Conservation (phyloP, 2,113 vertebrate genomes). For the Poecilia latipinna region DNA sequence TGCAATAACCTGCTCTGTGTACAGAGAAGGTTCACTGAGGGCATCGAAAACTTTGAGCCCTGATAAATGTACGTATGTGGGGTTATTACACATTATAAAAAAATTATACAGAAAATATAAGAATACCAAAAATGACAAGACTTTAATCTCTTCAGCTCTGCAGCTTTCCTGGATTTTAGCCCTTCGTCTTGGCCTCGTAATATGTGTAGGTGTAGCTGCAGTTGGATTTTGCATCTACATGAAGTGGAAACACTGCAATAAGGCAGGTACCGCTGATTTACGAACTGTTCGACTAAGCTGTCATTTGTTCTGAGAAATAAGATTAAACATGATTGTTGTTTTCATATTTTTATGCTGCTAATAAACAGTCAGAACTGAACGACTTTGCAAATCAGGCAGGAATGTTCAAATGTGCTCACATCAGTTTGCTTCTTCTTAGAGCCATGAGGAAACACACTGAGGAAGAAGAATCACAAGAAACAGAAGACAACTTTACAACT, state of each 20-base stretch:
- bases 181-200: constrained; percentile 34
- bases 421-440: constrained; percentile 21
- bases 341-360: constrained; percentile 25
- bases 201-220: constrained; percentile 10
- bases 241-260: constrained; percentile 43
- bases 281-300: background rate
- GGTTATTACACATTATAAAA: constrained; percentile 26
- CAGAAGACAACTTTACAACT: background rate
- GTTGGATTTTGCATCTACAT: constrained; percentile 32
- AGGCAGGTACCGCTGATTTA: constrained; percentile 27
- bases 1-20: constrained; percentile 41
- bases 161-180: constrained; percentile 17
- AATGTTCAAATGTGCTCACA: background rate
- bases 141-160: constrained; percentile 28
- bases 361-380: constrained; percentile 23
- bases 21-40: constrained; percentile 47
- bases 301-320: background rate
- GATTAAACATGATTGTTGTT: background rate
- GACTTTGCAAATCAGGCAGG: background rate
- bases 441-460: constrained; percentile 20
- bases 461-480: constrained; percentile 16
- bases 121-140: background rate
- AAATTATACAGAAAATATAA: background rate
- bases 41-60: constrained; percentile 35
- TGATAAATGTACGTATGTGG: constrained; percentile 30